phyloP scores from a whole-genome alignment of 2,797 vertebrate genomes.

The Sebastes umbrosus region DNA sequence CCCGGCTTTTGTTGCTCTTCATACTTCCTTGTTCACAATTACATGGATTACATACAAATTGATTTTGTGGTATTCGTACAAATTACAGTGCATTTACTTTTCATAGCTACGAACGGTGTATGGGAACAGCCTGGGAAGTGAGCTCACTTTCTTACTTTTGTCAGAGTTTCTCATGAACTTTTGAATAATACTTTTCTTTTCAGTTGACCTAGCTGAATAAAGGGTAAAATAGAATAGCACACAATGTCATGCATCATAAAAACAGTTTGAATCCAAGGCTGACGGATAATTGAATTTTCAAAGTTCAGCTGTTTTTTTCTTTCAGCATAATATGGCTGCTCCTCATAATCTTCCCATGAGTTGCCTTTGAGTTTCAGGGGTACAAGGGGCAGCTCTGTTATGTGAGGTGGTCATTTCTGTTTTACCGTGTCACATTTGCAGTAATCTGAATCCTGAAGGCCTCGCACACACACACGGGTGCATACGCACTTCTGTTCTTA shows the following conservation, averaged over 20 bases:
- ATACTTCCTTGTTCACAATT: neutral
- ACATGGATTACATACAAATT: too few species aligned
- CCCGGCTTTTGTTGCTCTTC: neutral
- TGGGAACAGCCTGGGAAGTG: too few species aligned
- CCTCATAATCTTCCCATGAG: neutral
- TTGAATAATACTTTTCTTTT: neutral
- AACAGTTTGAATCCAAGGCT: constrained; percentile 3
- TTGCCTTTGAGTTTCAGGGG: neutral
- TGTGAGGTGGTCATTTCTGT: neutral
- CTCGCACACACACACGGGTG: neutral
- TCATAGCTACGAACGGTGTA: too few species aligned
- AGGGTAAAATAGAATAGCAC: neutral
- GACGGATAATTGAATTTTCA: neutral
- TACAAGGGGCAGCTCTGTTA: neutral
- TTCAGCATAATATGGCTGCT: constrained; percentile 6
- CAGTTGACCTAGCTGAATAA: neutral
- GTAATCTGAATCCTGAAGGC: constrained; percentile 12
- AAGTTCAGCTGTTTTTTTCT: neutral
- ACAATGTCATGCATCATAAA: neutral
- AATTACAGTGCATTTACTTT: too few species aligned
- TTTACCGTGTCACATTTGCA: constrained; percentile 25
- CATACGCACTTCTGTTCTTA: neutral
- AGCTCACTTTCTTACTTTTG: neutral
- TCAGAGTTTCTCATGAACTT: neutral
- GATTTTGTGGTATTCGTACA: too few species aligned